Base-by-base conservation (phyloP, 2,113 vertebrate species). In the rat (Rattus norvegicus) region DNA sequence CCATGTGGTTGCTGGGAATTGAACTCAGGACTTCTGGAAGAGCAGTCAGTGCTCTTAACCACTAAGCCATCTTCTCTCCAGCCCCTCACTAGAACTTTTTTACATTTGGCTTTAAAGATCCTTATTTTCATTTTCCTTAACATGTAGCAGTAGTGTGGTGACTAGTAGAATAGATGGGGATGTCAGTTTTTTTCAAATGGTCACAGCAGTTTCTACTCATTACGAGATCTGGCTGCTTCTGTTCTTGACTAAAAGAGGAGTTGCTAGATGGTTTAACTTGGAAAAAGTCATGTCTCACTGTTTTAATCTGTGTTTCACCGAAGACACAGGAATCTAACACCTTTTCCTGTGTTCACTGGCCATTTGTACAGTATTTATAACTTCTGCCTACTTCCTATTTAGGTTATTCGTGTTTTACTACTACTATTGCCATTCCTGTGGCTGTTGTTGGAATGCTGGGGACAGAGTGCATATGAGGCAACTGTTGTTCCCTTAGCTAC, bases 271-370 rank as follows among this genome's bases (percentile, higher is more conserved):
- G 86, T 90, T 92, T 83, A 84, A n/a, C 70, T n/a, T 7, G 36
- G 70, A 93, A 83, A 24, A 88, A 84, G 14, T 14, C 85, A 30
- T 93, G 22, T 80, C 95, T 96, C 56, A 75, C 33, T 79, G 2
- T 77, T 94, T 93, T 77, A 81, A 81, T 85, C 65, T 93, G 14
- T 7, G 86, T 90, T 92, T 89, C 47, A 75, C 47, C 76, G 43
- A 92, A 63, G 36, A 90, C 43, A 92, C 88, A 83, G 87, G 36
- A 87, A n/a, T 24, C 65, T 6, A 93, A 10, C 17, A 76, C 65
- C 17, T 86, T 83, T 83, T 7, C 36, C 59, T 81, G 36, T n/a
- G 36, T 36, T 14, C 59, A 61, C 22, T 39, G 56, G 22, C 36
- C 43, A 83, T 28, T 26, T 88, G 54, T 54, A 39, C 12, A 83